These are phyloP conservation scores for Podocnemis expansa DNA, from an alignment of 2,113 vertebrate species.

Conservation along the genomic window DNA sequence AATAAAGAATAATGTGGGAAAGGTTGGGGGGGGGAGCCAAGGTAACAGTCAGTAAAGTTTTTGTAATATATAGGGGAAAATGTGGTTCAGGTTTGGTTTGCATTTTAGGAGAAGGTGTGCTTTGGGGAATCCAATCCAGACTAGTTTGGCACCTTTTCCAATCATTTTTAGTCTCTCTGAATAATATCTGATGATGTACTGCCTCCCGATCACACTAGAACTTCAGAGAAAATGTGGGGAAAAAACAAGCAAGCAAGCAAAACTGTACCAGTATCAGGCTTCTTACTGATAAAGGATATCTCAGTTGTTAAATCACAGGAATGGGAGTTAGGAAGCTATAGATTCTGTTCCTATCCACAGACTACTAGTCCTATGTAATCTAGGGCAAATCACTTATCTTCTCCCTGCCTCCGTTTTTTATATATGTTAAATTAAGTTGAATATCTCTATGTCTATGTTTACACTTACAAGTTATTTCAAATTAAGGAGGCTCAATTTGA, in stretches of 20 bases:
- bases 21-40: background rate
- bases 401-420: background rate
- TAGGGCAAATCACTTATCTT: background rate
- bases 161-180: background rate
- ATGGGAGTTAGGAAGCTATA: background rate
- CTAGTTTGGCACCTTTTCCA: background rate
- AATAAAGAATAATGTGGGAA: background rate
- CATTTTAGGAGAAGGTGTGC: background rate
- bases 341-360: background rate
- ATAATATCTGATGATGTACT: background rate
- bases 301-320: background rate
- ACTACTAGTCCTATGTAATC: background rate
- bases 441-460: too few species aligned
- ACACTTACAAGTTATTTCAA: too few species aligned
- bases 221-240: fast-evolving
- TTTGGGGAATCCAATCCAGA: too few species aligned
- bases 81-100: background rate
- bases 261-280: background rate
- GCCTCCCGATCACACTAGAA: background rate
- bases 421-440: background rate
- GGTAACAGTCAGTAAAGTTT: background rate
- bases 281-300: background rate
- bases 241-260: background rate
- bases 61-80: too few species aligned
- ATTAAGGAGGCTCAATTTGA: too few species aligned